A percentile compares a stretch with the other conserved stretches of the same genome.
Evolutionary conservation across 2,888 invertebrate genomes (phyloP).

Genomic region (Drosophila kambysellisi): DNA sequence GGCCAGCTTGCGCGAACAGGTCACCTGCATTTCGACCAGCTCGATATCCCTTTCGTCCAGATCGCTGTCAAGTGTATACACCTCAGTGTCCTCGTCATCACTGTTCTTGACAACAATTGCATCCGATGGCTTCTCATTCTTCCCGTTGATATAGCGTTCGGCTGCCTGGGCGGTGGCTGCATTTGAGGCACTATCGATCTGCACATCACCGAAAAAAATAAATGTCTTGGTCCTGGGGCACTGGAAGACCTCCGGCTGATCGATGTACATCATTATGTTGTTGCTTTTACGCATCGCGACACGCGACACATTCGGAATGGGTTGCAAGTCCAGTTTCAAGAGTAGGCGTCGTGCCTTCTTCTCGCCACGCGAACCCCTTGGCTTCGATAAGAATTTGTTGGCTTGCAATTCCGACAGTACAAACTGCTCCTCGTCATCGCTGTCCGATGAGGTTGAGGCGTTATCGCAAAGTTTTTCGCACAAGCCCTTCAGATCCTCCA

Average conservation of each 20-base stretch:
- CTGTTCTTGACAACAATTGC: too few relatives aligned
- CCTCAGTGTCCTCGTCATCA: slow-evolving; percentile 8
- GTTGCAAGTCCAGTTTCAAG: slow-evolving; percentile 57
- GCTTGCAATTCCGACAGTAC: too few relatives aligned
- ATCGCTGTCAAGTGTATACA: slow-evolving; percentile 3
- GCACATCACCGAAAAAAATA: slow-evolving; percentile 61
- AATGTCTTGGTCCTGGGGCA: slow-evolving; percentile 45
- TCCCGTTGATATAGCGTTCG: slow-evolving; percentile 44
- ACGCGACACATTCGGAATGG: slow-evolving; percentile 51
- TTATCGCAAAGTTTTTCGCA: not conserved
- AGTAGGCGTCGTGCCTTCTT: slow-evolving; percentile 68
- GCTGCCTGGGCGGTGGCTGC: slow-evolving; percentile 54
- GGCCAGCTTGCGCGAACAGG: slow-evolving; percentile 57
- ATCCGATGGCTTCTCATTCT: not conserved
- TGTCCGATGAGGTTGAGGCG: slow-evolving; percentile 18
- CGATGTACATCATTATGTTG: slow-evolving; percentile 57
- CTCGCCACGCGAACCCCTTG: slow-evolving; percentile 57
- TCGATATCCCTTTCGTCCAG: slow-evolving; percentile 63
- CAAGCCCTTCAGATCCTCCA: slow-evolving; percentile 30
- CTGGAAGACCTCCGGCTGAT: slow-evolving; percentile 62
- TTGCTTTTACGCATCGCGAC: slow-evolving; percentile 64
- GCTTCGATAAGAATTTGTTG: not conserved
- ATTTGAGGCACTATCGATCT: slow-evolving; percentile 51
- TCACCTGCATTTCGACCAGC: slow-evolving; percentile 62
- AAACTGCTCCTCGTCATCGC: slow-evolving; percentile 24